These are phyloP conservation scores for Arrhopalites spinosus DNA, from an alignment of 2,888 invertebrate genomes.

Conservation along the genomic window DNA sequence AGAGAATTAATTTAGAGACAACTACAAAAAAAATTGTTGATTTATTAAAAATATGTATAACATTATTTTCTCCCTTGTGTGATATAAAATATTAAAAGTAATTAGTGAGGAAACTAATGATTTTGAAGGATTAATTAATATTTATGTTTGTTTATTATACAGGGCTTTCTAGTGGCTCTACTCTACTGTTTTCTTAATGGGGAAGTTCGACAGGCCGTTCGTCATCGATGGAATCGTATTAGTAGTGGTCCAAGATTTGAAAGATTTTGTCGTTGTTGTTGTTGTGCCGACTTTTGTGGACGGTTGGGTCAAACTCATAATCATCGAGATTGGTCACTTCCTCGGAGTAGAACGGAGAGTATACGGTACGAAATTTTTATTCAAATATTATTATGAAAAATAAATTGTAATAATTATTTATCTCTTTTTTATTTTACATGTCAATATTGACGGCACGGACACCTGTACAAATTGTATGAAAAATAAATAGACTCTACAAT, in stretches of 20 bases:
- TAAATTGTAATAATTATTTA: not conserved
- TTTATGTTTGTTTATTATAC: slow-evolving; percentile 56
- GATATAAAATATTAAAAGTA: no score
- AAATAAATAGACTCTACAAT: slow-evolving; percentile 67
- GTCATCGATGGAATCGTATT: slow-evolving; percentile 82
- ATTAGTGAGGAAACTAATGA: no score
- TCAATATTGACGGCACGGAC: not conserved
- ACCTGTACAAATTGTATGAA: not conserved
- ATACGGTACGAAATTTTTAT: slow-evolving; percentile 57
- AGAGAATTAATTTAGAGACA: no score
- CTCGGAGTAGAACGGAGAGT: slow-evolving; percentile 59
- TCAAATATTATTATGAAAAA: not conserved
- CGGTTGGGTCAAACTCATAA: slow-evolving; percentile 41
- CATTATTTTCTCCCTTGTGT: no score
- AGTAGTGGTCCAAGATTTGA: slow-evolving; percentile 59
- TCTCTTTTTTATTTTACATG: not conserved
- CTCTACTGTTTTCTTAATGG: slow-evolving; percentile 93
- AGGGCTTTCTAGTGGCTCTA: slow-evolving; percentile 88
- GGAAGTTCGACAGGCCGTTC: slow-evolving; percentile 83
- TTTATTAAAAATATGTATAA: no score
- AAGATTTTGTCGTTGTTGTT: not conserved
- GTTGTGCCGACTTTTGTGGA: slow-evolving; percentile 40
- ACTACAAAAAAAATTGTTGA: no score
- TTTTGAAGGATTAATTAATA: not conserved
- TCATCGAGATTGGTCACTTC: slow-evolving; percentile 66